Evolutionary conservation across 2,113 vertebrate genomes (phyloP).

Genomic region (Gulo gulo): DNA sequence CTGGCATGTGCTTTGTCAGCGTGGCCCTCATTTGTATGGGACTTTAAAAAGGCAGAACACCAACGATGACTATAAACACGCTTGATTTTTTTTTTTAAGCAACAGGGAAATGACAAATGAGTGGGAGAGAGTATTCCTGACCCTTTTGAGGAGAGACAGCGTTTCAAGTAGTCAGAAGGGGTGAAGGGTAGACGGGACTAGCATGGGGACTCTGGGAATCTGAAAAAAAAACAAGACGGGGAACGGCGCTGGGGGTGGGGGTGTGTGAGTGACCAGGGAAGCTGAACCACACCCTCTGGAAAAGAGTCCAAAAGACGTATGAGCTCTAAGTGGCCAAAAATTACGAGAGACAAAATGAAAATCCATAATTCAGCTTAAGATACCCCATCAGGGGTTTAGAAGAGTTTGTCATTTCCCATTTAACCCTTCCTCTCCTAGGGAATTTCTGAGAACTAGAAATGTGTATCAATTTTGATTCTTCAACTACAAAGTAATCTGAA

Average conservation of each 20-base stretch:
- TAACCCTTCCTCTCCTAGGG: neutral
- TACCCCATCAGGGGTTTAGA: neutral
- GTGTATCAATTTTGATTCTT: neutral
- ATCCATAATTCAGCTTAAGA: neutral
- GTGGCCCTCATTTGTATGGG: neutral
- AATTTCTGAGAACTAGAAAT: neutral
- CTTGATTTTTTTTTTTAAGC: neutral
- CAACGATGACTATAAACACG: neutral
- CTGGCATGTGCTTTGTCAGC: neutral
- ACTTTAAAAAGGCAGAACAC: neutral
- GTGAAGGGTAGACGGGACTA: too few species aligned
- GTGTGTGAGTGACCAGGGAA: too few species aligned
- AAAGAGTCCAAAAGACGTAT: neutral
- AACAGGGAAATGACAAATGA: neutral
- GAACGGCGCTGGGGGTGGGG: too few species aligned
- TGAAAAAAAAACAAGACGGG: too few species aligned
- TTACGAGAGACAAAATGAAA: neutral
- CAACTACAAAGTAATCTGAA: neutral
- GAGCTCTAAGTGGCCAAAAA: neutral
- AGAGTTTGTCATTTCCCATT: neutral
- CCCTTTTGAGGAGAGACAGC: neutral
- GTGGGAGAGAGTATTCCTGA: rapidly evolving
- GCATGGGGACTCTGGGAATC: neutral
- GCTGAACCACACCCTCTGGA: neutral
- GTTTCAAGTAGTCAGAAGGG: neutral